Evolutionary conservation across 2,113 vertebrate species (phyloP).

Genomic region (Psittacus erithacus): DNA sequence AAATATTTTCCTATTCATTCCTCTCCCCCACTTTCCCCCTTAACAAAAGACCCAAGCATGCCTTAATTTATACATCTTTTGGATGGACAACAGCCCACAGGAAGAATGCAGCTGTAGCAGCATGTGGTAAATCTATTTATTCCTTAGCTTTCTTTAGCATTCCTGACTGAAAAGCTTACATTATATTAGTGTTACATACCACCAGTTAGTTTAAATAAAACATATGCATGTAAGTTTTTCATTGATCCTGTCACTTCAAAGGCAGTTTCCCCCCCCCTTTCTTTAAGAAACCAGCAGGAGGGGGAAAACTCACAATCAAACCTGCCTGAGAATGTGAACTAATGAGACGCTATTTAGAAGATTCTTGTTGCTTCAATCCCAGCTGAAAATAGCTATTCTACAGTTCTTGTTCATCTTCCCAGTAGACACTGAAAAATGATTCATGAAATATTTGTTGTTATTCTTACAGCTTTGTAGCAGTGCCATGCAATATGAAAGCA

Average conservation of each 20-base stretch:
- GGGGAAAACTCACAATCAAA: slow-evolving; percentile 9
- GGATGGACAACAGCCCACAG: neutral
- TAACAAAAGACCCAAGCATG: slow-evolving; percentile 27
- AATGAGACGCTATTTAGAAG: slow-evolving; percentile 1
- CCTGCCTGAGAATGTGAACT: neutral
- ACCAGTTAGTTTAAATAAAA: slow-evolving; percentile 47
- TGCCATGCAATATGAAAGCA: neutral
- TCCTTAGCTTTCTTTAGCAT: slow-evolving; percentile 14
- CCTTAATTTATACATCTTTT: slow-evolving; percentile 39
- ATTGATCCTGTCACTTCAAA: slow-evolving; percentile 60
- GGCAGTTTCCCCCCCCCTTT: neutral
- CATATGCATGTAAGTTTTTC: slow-evolving; percentile 23
- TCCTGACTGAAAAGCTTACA: slow-evolving; percentile 40
- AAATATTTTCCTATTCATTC: slow-evolving; percentile 5
- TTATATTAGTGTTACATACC: slow-evolving; percentile 46
- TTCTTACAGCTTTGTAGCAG: neutral
- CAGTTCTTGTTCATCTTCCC: neutral
- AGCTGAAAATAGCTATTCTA: slow-evolving; percentile 31
- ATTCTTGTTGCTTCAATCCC: neutral
- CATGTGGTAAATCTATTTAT: slow-evolving; percentile 57
- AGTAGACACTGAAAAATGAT: neutral
- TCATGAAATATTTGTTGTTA: neutral
- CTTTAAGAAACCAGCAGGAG: slow-evolving; percentile 50
- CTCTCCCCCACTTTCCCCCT: neutral
- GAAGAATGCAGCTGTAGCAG: slow-evolving; percentile 28